phyloP scores from a whole-genome alignment of 2,113 vertebrate species.

The Bos taurus region ARS-UCD2.0 NC_037356.1:5726501-5727000 shows the following conservation, averaged over 20 bases:
- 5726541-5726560: not conserved
- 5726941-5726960: too few species aligned
- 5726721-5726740: not conserved
- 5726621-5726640: not conserved
- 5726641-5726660: not conserved
- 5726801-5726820: constrained; percentile 89
- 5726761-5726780: not conserved
- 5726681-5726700: not conserved
- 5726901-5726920: too few species aligned
- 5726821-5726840: constrained; percentile 90
- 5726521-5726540: not conserved
- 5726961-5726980: too few species aligned
- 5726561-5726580: not conserved
- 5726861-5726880: constrained; percentile 88
- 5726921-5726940: too few species aligned
- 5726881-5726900: constrained; percentile 73
- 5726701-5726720: not conserved
- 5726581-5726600: not conserved
- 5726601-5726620: not conserved
- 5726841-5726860: constrained; percentile 89
- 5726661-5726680: not conserved
- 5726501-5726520: not conserved
- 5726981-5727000: too few species aligned
- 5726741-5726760: not conserved
- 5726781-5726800: constrained; percentile 78